These are phyloP conservation scores for Eudyptes chrysolophus DNA, from an alignment of 2,113 vertebrate genomes.

Conservation along the genomic window DNA sequence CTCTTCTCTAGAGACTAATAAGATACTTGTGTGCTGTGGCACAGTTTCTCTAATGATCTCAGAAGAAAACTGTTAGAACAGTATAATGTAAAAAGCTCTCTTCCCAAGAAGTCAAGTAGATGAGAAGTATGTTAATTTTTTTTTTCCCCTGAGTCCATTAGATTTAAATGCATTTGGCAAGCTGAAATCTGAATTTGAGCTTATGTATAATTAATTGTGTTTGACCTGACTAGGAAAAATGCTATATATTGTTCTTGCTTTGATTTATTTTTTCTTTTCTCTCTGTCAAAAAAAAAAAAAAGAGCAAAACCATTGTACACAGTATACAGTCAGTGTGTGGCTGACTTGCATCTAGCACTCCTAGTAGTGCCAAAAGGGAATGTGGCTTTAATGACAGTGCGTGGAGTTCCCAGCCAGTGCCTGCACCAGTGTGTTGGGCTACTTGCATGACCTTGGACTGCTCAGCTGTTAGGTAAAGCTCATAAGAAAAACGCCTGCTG, in stretches of 20 bases:
- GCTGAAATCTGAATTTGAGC: not conserved
- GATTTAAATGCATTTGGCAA: not conserved
- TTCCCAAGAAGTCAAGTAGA: not conserved
- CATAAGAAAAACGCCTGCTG: not conserved
- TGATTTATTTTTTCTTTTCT: not conserved
- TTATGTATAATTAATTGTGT: not conserved
- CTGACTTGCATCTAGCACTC: not conserved
- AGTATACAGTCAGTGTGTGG: not conserved
- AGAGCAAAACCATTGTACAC: not conserved
- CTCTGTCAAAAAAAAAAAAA: not conserved
- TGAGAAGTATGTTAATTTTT: not conserved
- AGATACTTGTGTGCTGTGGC: not conserved
- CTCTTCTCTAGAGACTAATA: not conserved
- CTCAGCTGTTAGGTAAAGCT: not conserved
- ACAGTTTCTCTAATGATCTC: not conserved
- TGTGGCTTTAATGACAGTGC: not conserved
- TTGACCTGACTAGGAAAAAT: not conserved
- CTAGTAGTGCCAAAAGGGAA: not conserved
- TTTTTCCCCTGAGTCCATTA: not conserved
- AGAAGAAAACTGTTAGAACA: not conserved
- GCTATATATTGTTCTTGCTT: not conserved
- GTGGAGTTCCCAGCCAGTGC: not conserved
- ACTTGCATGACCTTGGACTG: not conserved
- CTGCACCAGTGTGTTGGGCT: not conserved
- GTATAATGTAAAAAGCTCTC: not conserved